A percentile compares a stretch with the other conserved stretches of the same genome.
phyloP scores from a whole-genome alignment of 2,113 vertebrate genomes.

The Rana temporaria region DNA sequence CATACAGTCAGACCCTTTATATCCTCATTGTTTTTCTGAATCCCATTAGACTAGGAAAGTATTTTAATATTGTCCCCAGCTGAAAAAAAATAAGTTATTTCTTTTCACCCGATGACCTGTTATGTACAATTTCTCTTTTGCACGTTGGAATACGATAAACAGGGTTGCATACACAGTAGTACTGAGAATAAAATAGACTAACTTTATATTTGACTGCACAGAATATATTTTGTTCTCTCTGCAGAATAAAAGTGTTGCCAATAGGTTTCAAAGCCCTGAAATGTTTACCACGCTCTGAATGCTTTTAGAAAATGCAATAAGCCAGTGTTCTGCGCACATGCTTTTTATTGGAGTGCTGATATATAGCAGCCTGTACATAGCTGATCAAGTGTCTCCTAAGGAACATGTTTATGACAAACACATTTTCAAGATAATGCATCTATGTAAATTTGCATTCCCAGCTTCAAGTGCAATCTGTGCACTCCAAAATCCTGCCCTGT shows the following conservation, averaged over 20 bases:
- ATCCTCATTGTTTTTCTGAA: no score
- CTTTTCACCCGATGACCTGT: no score
- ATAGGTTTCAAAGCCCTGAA: not conserved
- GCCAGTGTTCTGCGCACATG: conserved; percentile 8
- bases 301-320: conserved; percentile 15
- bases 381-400: not conserved
- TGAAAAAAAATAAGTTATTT: no score
- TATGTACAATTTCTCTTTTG: no score
- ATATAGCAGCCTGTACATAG: not conserved
- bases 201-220: no score
- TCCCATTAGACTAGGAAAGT: no score
- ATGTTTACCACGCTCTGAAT: not conserved
- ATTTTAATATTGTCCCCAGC: no score
- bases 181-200: no score
- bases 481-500: conserved; percentile 14
- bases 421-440: conserved; percentile 35
- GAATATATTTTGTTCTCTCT: not conserved
- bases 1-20: no score
- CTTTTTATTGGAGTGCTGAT: conserved; percentile 8
- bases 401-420: conserved; percentile 32
- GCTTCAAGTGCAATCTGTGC: conserved; percentile 23
- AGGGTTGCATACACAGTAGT: no score
- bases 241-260: not conserved
- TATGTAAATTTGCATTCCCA: conserved; percentile 35
- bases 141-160: no score